phyloP scores from a whole-genome alignment of 2,797 vertebrate genomes.

The Rallus crepitans region DNA sequence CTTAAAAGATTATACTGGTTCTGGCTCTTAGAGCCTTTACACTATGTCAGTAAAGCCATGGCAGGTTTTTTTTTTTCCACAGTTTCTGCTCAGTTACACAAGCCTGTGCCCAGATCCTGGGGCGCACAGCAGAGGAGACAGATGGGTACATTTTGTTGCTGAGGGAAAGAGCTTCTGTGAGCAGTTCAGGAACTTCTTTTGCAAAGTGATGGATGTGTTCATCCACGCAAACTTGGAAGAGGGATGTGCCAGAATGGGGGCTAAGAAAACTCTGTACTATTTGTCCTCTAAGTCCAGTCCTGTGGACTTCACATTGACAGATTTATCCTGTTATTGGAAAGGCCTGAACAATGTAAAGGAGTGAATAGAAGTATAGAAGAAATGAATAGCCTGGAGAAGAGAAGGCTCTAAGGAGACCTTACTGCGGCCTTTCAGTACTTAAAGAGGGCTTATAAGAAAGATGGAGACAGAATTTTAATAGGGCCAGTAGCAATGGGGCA shows the following conservation, averaged over 20 bases:
- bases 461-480: not conserved
- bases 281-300: not conserved
- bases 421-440: not conserved
- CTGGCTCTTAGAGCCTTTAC: not conserved
- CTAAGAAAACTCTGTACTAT: conserved; percentile 23
- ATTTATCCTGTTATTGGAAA: conserved; percentile 17
- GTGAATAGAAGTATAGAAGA: not conserved
- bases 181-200: conserved; percentile 20
- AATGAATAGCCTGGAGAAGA: not conserved
- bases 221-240: conserved; percentile 3
- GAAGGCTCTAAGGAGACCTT: not conserved
- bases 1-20: not conserved
- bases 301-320: not conserved
- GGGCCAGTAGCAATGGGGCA: not conserved
- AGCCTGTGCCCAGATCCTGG: not conserved
- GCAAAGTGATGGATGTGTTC: conserved; percentile 48
- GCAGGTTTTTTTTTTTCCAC: not conserved
- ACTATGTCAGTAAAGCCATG: not conserved
- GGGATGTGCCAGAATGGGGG: not conserved
- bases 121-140: not conserved
- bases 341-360: not conserved
- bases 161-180: not conserved
- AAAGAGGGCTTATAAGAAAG: not conserved
- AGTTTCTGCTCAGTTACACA: not conserved
- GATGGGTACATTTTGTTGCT: conserved; percentile 33